Base-by-base conservation (phyloP, 2,797 vertebrate genomes). In the Intellagama lesueurii region DNA sequence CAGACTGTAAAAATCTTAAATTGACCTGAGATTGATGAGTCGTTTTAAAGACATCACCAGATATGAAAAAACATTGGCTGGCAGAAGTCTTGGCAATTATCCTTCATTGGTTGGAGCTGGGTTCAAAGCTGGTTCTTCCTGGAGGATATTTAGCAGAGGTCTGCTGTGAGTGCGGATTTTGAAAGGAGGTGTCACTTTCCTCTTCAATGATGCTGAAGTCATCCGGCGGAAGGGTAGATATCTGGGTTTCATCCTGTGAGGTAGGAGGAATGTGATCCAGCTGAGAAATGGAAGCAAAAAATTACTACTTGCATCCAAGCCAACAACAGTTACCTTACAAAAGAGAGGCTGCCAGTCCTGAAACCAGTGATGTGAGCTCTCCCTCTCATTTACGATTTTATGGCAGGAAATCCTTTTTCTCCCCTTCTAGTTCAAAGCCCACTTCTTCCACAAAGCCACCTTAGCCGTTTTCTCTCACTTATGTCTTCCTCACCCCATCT, bases 11-110 rank as follows among this genome's bases (percentile, higher is more conserved):
- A 93, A 94, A 93, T 94, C 94, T 95, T 93, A 93, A 94, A 97
- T 98, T 96, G 97, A 99, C 98, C 98, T 99, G 99, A 99, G 98
- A 98, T 97, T 95, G 96, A 97, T 93, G 95, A 96, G 95, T 94
- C 92, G 56, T 79, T 86, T 79, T 91, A 90, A 92, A 94, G 95
- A 97, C 96, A 96, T 95, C 95, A 95, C 95, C 95, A 95, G 92
- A 93, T 79, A 12, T 0, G 35, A 91, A 81, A 49, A 89, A 92
- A 64, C 92, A 94, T 90, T 89, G 92, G 84, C 94, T 90, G 93
- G 96, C 96, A 96, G 7, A 68, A 91, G 93, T 92, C 97, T 94
- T 93, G 92, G 92, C 75, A 26, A 88, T 96, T 94, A 98, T 96
- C 97, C 97, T 96, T 98, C 98, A 93, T 97, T 78, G 89, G 91